A percentile compares a stretch with the other conserved stretches of the same genome.
Conservation (phyloP, 2,888 invertebrate species). For the Drosophila lutescens region DNA sequence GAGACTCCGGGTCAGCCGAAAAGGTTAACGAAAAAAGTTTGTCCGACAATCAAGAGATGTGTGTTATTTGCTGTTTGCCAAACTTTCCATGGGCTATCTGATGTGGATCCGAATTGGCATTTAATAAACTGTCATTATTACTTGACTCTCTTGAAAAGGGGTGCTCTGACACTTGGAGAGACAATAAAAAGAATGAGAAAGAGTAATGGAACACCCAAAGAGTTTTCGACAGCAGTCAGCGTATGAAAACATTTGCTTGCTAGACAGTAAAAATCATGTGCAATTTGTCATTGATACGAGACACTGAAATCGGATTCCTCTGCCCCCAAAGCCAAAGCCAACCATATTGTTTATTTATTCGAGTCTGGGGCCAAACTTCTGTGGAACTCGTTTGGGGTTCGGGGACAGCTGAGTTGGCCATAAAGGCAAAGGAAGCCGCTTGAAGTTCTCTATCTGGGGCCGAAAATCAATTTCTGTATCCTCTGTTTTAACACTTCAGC, state of each 20-base stretch:
- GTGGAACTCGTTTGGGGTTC: constrained; percentile 21
- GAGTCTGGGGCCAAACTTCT: constrained; percentile 28
- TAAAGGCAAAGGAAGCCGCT: constrained; percentile 13
- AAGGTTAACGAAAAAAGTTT: constrained; percentile 57
- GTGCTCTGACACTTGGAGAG: constrained; percentile 42
- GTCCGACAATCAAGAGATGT: constrained; percentile 39
- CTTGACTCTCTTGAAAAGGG: constrained; percentile 38
- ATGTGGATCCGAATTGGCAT: constrained; percentile 46
- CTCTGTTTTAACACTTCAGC: constrained; percentile 69
- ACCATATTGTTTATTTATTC: constrained; percentile 49
- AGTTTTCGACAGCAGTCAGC: constrained; percentile 17
- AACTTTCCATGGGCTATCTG: constrained; percentile 29
- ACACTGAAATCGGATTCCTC: constrained; percentile 53
- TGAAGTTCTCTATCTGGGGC: constrained; percentile 17
- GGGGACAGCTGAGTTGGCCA: constrained; percentile 55
- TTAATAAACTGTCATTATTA: constrained; percentile 57
- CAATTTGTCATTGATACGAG: constrained; percentile 69
- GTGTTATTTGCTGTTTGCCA: constrained; percentile 35
- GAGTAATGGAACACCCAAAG: constrained; percentile 2
- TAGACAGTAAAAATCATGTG: constrained; percentile 49
- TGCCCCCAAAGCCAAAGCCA: constrained; percentile 9
- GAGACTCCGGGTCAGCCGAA: constrained; percentile 37
- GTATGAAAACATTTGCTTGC: constrained; percentile 31
- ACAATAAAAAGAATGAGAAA: constrained; percentile 3
- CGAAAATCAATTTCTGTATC: constrained; percentile 44